These are phyloP conservation scores for Sinocyclocheilus grahami DNA, from an alignment of 2,113 vertebrate species.

Conservation along the genomic window DNA sequence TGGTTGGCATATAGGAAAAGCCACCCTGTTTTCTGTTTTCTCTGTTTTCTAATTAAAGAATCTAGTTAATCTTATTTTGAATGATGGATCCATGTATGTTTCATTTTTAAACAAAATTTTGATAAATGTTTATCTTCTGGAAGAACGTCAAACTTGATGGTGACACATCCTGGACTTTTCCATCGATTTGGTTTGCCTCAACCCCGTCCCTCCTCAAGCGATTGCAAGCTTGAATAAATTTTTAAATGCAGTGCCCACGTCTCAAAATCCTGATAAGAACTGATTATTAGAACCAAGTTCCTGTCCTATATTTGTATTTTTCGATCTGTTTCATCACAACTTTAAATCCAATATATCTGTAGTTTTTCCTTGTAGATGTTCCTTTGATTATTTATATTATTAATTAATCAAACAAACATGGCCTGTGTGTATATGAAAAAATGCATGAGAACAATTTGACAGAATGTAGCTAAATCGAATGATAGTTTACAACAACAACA, in stretches of 20 bases:
- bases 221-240: neutral
- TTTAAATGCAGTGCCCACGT: neutral
- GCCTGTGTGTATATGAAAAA: conserved; percentile 10
- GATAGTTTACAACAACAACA: neutral
- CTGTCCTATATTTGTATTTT: no score
- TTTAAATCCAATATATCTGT: neutral
- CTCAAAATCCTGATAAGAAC: neutral
- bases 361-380: neutral
- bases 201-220: neutral
- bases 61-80: neutral
- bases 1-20: conserved; percentile 18
- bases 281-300: neutral
- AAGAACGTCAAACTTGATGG: neutral
- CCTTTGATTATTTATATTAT: neutral
- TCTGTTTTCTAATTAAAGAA: neutral
- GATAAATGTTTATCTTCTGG: neutral
- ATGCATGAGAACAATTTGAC: conserved; percentile 15
- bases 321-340: neutral
- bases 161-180: neutral
- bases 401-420: conserved; percentile 48
- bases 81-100: neutral
- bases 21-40: no score
- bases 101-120: neutral
- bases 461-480: neutral
- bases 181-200: neutral